Conservation (phyloP, 1,140 invertebrate species). For the Hylaeus anthracinus region DNA sequence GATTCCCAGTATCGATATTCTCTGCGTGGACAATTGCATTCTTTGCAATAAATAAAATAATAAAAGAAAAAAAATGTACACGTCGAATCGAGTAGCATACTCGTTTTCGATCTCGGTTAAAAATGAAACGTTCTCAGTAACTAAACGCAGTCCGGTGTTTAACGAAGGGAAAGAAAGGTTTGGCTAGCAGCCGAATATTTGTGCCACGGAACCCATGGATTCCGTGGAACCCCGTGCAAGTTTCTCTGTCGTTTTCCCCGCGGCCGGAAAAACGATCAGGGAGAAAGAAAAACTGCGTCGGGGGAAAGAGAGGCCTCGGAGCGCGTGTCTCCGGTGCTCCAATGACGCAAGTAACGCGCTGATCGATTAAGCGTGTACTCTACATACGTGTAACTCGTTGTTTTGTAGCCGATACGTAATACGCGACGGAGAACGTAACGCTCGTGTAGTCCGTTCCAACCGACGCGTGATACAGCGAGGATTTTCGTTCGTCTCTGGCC, state of each 20-base stretch:
- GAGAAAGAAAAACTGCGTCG: constrained; percentile 5
- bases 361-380: constrained; percentile 55
- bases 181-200: too few species aligned
- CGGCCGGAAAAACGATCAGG: background rate
- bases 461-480: background rate
- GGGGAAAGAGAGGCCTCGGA: background rate
- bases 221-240: background rate
- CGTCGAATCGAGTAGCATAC: too few species aligned
- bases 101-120: too few species aligned
- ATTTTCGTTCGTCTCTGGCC: background rate
- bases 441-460: background rate
- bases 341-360: constrained; percentile 63
- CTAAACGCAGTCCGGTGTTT: too few species aligned
- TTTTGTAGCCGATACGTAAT: constrained; percentile 38
- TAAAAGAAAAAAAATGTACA: too few species aligned
- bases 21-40: too few species aligned
- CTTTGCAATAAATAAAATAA: too few species aligned
- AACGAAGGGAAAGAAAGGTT: too few species aligned
- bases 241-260: background rate
- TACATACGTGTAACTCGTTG: constrained; percentile 51
- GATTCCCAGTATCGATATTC: too few species aligned
- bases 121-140: too few species aligned
- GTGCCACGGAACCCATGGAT: too few species aligned
- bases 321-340: constrained; percentile 56
- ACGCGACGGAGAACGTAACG: background rate